Base-by-base conservation (phyloP, 2,113 vertebrate genomes). In the Gasterosteus aculeatus region DNA sequence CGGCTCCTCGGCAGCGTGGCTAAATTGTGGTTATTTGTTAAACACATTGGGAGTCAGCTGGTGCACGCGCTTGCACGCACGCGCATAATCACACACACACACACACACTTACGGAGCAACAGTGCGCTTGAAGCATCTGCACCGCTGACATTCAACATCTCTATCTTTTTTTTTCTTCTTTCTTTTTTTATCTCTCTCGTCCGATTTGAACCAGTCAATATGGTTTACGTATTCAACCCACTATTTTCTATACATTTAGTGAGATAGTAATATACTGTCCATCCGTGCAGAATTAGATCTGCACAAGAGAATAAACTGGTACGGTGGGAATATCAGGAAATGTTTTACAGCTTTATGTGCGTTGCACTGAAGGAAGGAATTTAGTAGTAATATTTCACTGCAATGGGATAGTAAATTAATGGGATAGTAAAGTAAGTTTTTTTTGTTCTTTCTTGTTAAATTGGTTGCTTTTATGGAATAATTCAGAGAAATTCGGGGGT, bases 21-120 rank as follows among this genome's bases (percentile, higher is more conserved):
- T 96, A 96, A 97, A 98, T 96, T 95, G 95, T 94, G 83, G 89
- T 96, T 97, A 96, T 98, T 98, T 97, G 96, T 97, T 97, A 96
- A 97, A 96, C 95, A 94, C 95, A 95, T 95, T 94, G 94, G 78
- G 95, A 95, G 95, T 97, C 95, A 95, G 94, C 95, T 95, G 94
- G 94, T 84, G 91, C 81, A 46, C 47, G 54, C 69, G n/a, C 60
- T 70, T 72, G 59, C 74, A 49, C 75, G 54, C 63, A 81, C 68
- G 82, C 29, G 68, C 75, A 61, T 63, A 80, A 64, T 82, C 26
- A 73, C 77, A 74, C 56, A 79, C 65, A 65, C 35, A 74, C 67
- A 78, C 29, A 63, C 33, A 69, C 15, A 39, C 68, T 75, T 10
- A 65, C 63, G 75, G 39, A 79, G 69, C 49, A 79, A 73, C 74